These are phyloP conservation scores for Antitype chi DNA, from an alignment of 2,888 invertebrate genomes.

Conservation along the genomic window DNA sequence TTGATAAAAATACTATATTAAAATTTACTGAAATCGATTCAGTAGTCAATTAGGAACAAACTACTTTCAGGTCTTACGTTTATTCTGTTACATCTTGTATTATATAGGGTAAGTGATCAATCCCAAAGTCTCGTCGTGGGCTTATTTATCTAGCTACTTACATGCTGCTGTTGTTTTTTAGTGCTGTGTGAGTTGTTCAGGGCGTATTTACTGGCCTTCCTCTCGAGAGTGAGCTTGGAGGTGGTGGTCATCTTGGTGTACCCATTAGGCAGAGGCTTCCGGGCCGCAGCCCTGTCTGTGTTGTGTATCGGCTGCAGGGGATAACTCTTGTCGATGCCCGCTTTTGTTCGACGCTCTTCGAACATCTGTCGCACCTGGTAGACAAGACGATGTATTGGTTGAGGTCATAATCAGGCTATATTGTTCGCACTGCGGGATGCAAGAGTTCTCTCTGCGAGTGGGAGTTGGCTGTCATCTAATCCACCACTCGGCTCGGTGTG, in stretches of 20 bases:
- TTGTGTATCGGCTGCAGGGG: constrained; percentile 94
- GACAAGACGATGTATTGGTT: background rate
- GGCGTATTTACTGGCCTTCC: constrained; percentile 73
- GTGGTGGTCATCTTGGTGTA: constrained; percentile 78
- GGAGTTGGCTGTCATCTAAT: background rate
- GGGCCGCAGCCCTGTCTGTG: constrained; percentile 77
- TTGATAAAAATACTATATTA: no score
- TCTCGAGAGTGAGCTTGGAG: constrained; percentile 73
- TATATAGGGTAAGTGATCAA: no score
- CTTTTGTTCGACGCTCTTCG: constrained; percentile 94
- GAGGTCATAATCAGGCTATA: background rate
- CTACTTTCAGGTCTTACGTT: no score
- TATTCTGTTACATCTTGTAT: no score
- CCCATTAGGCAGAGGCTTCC: constrained; percentile 83
- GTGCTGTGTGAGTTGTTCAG: constrained; percentile 75
- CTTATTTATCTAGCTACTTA: constrained; percentile 4
- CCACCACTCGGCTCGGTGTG: no score
- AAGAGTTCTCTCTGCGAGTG: no score
- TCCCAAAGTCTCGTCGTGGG: background rate
- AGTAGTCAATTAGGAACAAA: no score
- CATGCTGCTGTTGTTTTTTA: constrained; percentile 79
- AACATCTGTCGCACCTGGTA: constrained; percentile 95
- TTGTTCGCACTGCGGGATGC: background rate
- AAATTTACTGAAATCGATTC: no score
- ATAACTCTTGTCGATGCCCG: constrained; percentile 95